Base-by-base conservation (phyloP, 2,888 invertebrate genomes). In the Drosophila setosimentum region DNA sequence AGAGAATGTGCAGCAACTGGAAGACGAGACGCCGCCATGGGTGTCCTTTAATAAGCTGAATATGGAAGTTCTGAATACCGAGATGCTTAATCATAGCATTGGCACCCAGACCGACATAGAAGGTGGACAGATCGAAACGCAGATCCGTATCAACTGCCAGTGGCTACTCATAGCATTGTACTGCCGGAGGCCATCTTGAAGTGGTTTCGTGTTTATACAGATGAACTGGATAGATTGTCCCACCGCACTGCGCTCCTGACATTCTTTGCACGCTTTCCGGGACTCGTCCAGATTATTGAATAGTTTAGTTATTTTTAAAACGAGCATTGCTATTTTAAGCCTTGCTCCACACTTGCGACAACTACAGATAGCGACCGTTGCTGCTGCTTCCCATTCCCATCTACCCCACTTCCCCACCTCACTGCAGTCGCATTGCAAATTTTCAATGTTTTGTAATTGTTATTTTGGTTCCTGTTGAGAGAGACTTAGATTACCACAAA, bases 1-100 rank as follows among this genome's bases (percentile, higher is more conserved):
- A 0, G 27, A 35, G 54, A 40, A 71, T 45, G 10, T 57, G 2
- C 71, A 74, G 3, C 66, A 32, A 11, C 10, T 82, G 11, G 71
- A 78, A 40, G 78, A 80, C 10, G 82, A 82, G 29, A 37, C 32
- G 13, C 80, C 80, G 35, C 82, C 82, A 3, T 2, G 3, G 10
- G 21, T 50, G 21, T 80, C 74, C 40, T 62, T 72, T 18, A 75
- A 78, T 18, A 60, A 60, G n/a, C 16, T 65, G 21, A 60, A 42
- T 13, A 42, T 42, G 13, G 42, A 45, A 13, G 13, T 21, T 21
- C 13, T 45, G 42, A 21, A 45, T 21, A 45, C 21, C 42, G 21
- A 6, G 13, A 42, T 40, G 40, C 0, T n/a, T 11, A 10, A 5
- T 11, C 40, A 21, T 11, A 21, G 2, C 40, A 42, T 2, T n/a